phyloP scores from a whole-genome alignment of 2,113 vertebrate species.

The Rhabdomys dilectus region DNA sequence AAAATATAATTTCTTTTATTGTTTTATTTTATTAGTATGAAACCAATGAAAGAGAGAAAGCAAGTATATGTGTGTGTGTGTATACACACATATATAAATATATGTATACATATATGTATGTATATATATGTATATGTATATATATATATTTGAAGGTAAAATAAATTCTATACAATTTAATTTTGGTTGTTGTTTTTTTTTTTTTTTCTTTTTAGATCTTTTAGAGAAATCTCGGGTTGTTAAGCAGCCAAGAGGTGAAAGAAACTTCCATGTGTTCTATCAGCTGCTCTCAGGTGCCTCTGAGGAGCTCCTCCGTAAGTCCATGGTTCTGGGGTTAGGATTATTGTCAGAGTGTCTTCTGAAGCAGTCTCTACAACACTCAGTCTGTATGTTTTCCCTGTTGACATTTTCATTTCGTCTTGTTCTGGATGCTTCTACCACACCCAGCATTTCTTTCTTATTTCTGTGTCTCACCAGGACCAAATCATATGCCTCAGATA shows the following conservation, averaged over 20 bases:
- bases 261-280: conserved; percentile 99
- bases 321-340: background rate
- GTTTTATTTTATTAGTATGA: background rate
- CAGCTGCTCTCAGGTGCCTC: conserved; percentile 97
- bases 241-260: conserved; percentile 97
- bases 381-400: background rate
- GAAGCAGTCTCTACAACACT: background rate
- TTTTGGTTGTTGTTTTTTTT: background rate
- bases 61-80: too few relatives aligned
- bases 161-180: background rate
- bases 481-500: fast-evolving
- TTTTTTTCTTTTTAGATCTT: conserved; percentile 89
- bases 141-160: background rate
- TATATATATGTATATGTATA: too few relatives aligned
- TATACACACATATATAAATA: too few relatives aligned
- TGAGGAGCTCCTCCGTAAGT: conserved; percentile 95
- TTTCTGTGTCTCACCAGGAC: background rate
- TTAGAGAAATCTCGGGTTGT: conserved; percentile 98
- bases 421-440: background rate
- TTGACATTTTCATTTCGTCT: background rate
- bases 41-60: background rate
- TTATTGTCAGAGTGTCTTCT: background rate
- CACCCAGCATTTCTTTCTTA: background rate
- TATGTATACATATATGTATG: too few relatives aligned
- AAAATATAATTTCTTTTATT: background rate